These are phyloP conservation scores for Ammodytes dubius DNA, from an alignment of 2,113 vertebrate genomes.

Conservation along the genomic window DNA sequence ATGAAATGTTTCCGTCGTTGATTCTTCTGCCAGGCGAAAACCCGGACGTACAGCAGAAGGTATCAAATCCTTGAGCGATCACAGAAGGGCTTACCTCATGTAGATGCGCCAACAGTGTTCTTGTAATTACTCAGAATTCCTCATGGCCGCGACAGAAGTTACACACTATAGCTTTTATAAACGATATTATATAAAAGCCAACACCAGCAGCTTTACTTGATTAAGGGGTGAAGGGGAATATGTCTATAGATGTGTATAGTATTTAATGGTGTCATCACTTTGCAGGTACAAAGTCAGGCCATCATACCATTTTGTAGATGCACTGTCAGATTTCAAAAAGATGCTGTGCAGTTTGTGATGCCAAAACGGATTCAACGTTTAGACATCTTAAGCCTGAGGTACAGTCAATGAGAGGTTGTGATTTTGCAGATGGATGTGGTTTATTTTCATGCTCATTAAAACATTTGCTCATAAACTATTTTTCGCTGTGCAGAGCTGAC, in stretches of 20 bases:
- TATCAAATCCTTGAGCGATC: no score
- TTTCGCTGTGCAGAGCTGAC: neutral
- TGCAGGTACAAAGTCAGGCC: neutral
- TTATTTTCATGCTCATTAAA: constrained; percentile 5
- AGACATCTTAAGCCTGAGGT: neutral
- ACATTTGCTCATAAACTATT: neutral
- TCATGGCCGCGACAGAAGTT: no score
- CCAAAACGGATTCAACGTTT: neutral
- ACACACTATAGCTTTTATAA: no score
- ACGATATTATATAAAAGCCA: no score
- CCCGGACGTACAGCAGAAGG: no score
- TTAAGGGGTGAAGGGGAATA: neutral
- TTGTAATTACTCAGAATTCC: no score
- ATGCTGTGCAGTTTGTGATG: neutral
- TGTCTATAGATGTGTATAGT: neutral
- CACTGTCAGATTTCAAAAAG: neutral
- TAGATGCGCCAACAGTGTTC: no score
- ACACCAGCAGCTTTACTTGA: neutral
- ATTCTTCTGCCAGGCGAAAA: no score
- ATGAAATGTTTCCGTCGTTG: no score
- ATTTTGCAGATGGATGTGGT: neutral
- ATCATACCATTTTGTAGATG: constrained; percentile 10
- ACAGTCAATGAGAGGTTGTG: neutral
- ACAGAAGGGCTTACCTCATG: no score
- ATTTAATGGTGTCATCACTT: neutral